These are phyloP conservation scores for Serripes groenlandicus DNA, from an alignment of 2,888 invertebrate genomes.

Conservation along the genomic window DNA sequence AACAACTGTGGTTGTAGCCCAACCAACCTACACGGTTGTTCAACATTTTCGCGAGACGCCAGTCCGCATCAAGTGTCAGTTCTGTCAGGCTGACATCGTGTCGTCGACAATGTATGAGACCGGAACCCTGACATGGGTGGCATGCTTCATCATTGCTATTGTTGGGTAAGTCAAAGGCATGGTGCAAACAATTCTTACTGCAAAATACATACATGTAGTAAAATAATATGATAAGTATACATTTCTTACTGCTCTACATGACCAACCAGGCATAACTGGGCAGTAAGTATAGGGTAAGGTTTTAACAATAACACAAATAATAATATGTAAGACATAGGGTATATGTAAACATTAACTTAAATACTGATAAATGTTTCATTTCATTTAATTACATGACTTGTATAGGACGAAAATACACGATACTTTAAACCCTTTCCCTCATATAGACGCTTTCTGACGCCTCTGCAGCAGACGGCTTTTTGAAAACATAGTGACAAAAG, in stretches of 20 bases:
- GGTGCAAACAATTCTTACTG: slow-evolving; percentile 9
- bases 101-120: slow-evolving; percentile 75
- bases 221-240: too few relatives aligned
- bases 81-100: slow-evolving; percentile 78
- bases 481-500: too few relatives aligned
- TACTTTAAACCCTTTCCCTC: neutral
- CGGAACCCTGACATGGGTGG: slow-evolving; percentile 80
- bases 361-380: too few relatives aligned
- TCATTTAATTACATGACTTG: too few relatives aligned
- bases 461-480: neutral
- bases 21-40: slow-evolving; percentile 74
- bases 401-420: too few relatives aligned
- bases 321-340: too few relatives aligned
- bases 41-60: slow-evolving; percentile 79
- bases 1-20: slow-evolving; percentile 63
- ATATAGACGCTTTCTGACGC: neutral
- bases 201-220: too few relatives aligned
- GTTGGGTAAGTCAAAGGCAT: slow-evolving; percentile 76
- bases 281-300: too few relatives aligned
- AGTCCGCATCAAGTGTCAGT: slow-evolving; percentile 75
- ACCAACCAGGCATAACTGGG: too few relatives aligned
- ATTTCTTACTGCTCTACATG: too few relatives aligned
- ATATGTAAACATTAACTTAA: too few relatives aligned
- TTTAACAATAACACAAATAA: too few relatives aligned
- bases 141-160: slow-evolving; percentile 75